Percentiles rank a stretch among this genome's conserved stretches.
Evolutionary conservation across 2,888 invertebrate species (phyloP).

Genomic region (Nymphalis c-album): DNA sequence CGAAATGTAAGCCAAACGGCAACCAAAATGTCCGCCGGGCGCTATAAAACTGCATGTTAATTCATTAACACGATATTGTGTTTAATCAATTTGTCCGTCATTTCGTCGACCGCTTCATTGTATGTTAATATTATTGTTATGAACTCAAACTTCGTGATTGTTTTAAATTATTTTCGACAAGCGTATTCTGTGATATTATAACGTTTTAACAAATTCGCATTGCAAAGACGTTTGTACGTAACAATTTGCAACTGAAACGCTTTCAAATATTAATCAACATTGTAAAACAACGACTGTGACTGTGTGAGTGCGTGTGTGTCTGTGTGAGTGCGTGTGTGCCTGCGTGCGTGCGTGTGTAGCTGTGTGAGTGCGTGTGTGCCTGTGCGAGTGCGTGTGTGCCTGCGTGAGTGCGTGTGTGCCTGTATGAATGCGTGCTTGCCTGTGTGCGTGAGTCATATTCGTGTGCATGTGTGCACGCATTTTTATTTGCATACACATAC

Average conservation of each 20-base stretch:
- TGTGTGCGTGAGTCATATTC: too few relatives aligned
- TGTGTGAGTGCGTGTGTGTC: too few relatives aligned
- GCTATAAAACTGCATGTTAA: constrained; percentile 13
- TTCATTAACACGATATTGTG: constrained; percentile 27
- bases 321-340: too few relatives aligned
- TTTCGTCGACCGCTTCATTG: constrained; percentile 27
- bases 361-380: too few relatives aligned
- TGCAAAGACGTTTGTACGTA: not conserved
- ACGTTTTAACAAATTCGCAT: not conserved
- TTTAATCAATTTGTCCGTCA: constrained; percentile 26
- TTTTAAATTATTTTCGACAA: constrained; percentile 6
- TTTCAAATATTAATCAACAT: not conserved
- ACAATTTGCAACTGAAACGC: not conserved
- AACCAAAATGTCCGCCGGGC: constrained; percentile 4
- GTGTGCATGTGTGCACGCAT: too few relatives aligned
- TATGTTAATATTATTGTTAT: constrained; percentile 28
- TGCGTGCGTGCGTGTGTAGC: too few relatives aligned
- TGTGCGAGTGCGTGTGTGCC: too few relatives aligned
- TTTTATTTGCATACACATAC: too few relatives aligned
- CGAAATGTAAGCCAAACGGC: constrained; percentile 6
- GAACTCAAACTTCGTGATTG: not conserved
- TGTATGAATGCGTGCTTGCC: too few relatives aligned
- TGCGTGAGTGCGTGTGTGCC: too few relatives aligned
- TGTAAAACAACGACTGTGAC: too few relatives aligned
- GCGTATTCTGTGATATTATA: not conserved